Evolutionary conservation across 92 coral and sea anemone genomes (phyloP), one percentile per base, ranked within the genome.

Genomic region (Scolanthus callimorphus): DNA sequence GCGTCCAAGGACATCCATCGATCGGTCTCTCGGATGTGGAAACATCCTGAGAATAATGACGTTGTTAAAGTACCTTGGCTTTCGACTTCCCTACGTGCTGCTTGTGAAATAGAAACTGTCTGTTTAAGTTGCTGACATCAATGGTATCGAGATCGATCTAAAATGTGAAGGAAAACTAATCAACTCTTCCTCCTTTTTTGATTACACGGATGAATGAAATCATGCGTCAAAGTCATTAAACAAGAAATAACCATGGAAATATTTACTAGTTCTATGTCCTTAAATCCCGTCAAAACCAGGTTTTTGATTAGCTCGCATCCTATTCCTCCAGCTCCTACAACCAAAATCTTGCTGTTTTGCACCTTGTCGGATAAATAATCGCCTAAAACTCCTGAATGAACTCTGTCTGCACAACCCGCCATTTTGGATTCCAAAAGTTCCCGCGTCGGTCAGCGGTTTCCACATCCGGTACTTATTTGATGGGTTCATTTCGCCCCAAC

Each of bases 241-340:
- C n/a, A n/a, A n/a, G n/a, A n/a, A n/a, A n/a, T n/a, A n/a, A n/a
- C n/a, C n/a, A n/a, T n/a, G n/a, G n/a, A n/a, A n/a, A n/a, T n/a
- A 6, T 73, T 67, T 63, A 88, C 96, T 77, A 94, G 90, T 81
- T 94, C 94, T 20, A 94, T 88, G 57, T 89, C 83, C 58, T 86
- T 89, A 64, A 94, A 94, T 22, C 99, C 99, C 1, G 95, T 84
- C 51, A 94, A 67, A 61, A 88, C 99, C 50, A 94, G 75, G 49
- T 90, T 94, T 63, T 94, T 94, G 13, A 94, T 65, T 25, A 94
- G 94, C 61, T 94, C 99, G 66, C 99, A 94, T 8, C 99, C 99
- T 49, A 94, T 94, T 0, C 99, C 99, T 25, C 99, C 99, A 49
- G 99, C 99, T 57, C 99, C 99, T 58, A 94, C 99, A 1, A 94